Evolutionary conservation across 1,140 invertebrate genomes (phyloP).

Genomic region (Drosophila funebris): DNA sequence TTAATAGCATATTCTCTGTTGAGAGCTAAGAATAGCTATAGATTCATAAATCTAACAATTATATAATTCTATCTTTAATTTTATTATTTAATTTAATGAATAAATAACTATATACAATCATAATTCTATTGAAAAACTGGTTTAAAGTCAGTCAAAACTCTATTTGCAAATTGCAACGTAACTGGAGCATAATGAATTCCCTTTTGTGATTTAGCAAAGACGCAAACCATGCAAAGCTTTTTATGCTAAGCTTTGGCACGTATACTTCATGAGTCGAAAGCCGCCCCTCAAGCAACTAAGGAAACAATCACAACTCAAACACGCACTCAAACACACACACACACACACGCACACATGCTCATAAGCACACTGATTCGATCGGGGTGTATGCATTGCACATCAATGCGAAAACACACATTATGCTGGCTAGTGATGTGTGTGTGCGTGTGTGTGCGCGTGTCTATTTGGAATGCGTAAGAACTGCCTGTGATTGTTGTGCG

Average conservation of each 20-base stretch:
- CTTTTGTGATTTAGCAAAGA: neutral
- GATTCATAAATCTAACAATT: too few species aligned
- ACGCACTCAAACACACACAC: too few species aligned
- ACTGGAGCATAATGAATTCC: neutral
- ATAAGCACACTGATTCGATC: neutral
- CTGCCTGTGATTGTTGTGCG: conserved; percentile 46
- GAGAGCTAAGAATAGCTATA: too few species aligned
- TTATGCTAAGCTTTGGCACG: conserved; percentile 8
- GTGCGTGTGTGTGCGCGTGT: conserved; percentile 34
- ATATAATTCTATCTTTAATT: too few species aligned
- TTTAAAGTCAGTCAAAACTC: neutral
- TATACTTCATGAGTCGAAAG: neutral
- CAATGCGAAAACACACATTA: conserved; percentile 48
- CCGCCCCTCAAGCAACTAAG: conserved; percentile 10
- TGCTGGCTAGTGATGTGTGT: conserved; percentile 28
- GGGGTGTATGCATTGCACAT: conserved; percentile 27
- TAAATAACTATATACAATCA: neutral
- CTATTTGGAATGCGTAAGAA: conserved; percentile 48
- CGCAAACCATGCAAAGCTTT: conserved; percentile 40
- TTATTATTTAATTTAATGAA: too few species aligned
- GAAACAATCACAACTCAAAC: neutral
- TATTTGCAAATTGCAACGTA: neutral
- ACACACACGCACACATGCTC: neutral
- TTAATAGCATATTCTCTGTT: too few species aligned
- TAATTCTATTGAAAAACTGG: neutral